Evolutionary conservation across 2,113 vertebrate genomes (phyloP).

Genomic region (Chaetops frenatus): DNA sequence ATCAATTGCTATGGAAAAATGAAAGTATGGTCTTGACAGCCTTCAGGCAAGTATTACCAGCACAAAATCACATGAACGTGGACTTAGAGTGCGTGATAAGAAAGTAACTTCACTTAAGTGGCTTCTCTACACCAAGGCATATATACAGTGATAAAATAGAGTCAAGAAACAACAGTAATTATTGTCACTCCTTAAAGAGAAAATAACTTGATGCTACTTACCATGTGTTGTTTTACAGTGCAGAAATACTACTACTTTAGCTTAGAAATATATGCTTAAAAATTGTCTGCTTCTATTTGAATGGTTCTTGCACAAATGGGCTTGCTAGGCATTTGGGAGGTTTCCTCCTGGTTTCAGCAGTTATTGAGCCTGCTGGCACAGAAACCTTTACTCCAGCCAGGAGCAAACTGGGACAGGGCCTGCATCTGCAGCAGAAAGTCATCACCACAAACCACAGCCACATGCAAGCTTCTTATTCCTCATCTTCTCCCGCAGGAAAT

Average conservation of each 20-base stretch:
- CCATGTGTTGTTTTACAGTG: not conserved
- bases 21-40: not conserved
- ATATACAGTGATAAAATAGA: not conserved
- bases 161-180: not conserved
- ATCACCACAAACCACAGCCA: not conserved
- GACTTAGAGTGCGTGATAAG: not conserved
- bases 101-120: not conserved
- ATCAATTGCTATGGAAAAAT: not conserved
- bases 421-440: not conserved
- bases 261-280: not conserved
- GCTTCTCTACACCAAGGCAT: not conserved
- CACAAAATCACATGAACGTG: not conserved
- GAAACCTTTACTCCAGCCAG: not conserved
- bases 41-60: not conserved
- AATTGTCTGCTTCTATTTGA: not conserved
- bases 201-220: not conserved
- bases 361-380: not conserved
- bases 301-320: not conserved
- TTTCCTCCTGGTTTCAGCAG: not conserved
- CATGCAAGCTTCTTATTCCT: not conserved
- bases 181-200: not conserved
- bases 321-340: not conserved
- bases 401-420: not conserved
- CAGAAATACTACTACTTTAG: not conserved
- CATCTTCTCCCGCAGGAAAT: not conserved